Conservation (phyloP, 2,113 vertebrate species). For the Sarotherodon lohbergeri region DNA sequence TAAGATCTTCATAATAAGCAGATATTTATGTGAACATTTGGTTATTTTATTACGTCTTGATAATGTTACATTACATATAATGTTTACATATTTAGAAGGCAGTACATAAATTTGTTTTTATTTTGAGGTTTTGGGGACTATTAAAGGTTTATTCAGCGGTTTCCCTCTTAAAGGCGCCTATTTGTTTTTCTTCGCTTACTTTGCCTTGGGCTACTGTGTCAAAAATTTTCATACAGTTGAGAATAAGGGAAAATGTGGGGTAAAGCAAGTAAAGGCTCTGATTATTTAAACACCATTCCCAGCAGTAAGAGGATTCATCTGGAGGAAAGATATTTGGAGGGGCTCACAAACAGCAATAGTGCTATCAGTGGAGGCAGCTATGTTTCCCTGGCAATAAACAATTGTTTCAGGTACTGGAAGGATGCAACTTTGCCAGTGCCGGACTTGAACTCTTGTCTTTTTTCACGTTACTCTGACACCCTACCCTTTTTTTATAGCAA, state of each 20-base stretch:
- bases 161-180: fast-evolving
- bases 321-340: background rate
- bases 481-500: background rate
- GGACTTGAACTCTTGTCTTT: background rate
- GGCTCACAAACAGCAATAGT: background rate
- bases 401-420: background rate
- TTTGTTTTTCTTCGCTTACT: background rate
- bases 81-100: background rate
- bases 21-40: background rate
- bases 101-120: background rate
- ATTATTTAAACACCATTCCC: background rate
- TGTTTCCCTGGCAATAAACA: background rate
- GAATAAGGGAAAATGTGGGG: background rate
- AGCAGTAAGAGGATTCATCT: background rate
- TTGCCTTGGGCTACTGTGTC: background rate
- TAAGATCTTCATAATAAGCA: background rate
- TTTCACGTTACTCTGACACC: background rate
- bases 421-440: background rate
- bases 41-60: background rate
- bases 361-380: background rate
- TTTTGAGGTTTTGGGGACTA: background rate
- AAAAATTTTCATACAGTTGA: background rate
- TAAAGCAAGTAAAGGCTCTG: background rate
- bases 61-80: background rate
- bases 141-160: background rate